A percentile compares a stretch with the other conserved stretches of the same genome.
These are phyloP conservation scores for Idris sp. DNA, from an alignment of 1,140 invertebrate species.

Conservation along the genomic window DNA sequence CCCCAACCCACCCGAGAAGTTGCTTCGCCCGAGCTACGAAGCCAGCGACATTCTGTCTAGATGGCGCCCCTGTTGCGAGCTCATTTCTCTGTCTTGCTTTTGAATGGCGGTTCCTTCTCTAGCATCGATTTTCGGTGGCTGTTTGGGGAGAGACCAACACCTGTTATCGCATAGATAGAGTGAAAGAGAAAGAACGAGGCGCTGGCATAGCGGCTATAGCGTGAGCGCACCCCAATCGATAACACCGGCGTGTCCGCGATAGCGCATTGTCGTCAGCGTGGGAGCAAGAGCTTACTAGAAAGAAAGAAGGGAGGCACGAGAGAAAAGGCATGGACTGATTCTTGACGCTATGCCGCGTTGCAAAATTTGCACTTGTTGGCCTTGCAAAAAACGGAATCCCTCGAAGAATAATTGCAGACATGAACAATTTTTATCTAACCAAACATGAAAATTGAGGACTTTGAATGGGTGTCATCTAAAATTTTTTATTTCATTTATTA, in stretches of 20 bases:
- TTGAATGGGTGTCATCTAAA: too few species aligned
- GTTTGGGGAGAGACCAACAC: slow-evolving; percentile 61
- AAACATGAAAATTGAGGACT: not conserved
- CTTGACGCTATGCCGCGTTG: slow-evolving; percentile 37
- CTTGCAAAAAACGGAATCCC: not conserved
- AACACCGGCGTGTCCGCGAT: slow-evolving; percentile 61
- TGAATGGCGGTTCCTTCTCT: slow-evolving; percentile 35
- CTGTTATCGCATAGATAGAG: slow-evolving; percentile 64
- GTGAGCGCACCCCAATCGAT: slow-evolving; percentile 58
- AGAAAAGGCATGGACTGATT: slow-evolving; percentile 48
- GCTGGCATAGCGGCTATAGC: slow-evolving; percentile 59
- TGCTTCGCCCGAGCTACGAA: slow-evolving; percentile 28
- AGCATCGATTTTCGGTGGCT: slow-evolving; percentile 57
- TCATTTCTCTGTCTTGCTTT: slow-evolving; percentile 38
- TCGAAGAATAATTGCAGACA: not conserved
- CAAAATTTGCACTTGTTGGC: slow-evolving; percentile 26
- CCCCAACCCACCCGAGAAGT: slow-evolving; percentile 31
- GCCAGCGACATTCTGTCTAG: slow-evolving; percentile 39
- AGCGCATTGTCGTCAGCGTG: slow-evolving; percentile 61
- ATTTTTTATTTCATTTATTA: too few species aligned
- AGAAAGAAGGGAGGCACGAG: slow-evolving; percentile 22
- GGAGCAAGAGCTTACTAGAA: slow-evolving; percentile 23
- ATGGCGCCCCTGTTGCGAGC: slow-evolving; percentile 36
- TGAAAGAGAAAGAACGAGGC: slow-evolving; percentile 59
- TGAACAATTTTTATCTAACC: too few species aligned